Evolutionary conservation across 2,797 vertebrate genomes (phyloP).

Genomic region (Gouania willdenowi): DNA sequence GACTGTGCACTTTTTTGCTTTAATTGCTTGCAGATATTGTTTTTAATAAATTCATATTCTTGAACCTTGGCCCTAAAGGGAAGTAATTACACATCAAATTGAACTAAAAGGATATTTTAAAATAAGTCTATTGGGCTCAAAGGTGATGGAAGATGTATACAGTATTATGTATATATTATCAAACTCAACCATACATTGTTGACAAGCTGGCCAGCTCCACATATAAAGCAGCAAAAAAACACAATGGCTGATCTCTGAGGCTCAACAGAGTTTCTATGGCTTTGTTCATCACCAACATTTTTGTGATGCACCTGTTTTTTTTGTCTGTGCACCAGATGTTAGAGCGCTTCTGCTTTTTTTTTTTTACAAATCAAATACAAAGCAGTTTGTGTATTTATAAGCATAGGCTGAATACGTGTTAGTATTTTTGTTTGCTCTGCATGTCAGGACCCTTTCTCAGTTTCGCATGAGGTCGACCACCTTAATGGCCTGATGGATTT

Average conservation of each 20-base stretch:
- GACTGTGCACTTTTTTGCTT: too few species aligned
- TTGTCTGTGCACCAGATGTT: not conserved
- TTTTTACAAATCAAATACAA: not conserved
- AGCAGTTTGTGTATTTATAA: not conserved
- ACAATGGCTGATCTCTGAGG: not conserved
- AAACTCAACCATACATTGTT: too few species aligned
- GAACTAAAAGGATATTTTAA: too few species aligned
- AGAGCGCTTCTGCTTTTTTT: conserved; percentile 22
- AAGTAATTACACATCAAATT: too few species aligned
- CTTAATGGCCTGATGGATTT: conserved; percentile 44
- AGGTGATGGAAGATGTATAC: too few species aligned
- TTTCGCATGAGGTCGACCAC: conserved; percentile 35
- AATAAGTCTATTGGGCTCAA: too few species aligned
- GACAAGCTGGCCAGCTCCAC: too few species aligned
- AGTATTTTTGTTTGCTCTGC: conserved; percentile 21
- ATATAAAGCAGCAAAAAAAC: too few species aligned
- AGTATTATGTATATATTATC: too few species aligned
- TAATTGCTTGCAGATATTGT: too few species aligned
- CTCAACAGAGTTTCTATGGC: conserved; percentile 2
- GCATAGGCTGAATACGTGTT: conserved; percentile 4
- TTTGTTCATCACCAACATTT: conserved; percentile 8
- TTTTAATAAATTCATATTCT: too few species aligned
- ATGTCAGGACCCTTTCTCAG: conserved; percentile 18
- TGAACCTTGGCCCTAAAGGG: too few species aligned
- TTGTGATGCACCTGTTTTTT: conserved; percentile 8